Conservation (phyloP, 1,140 invertebrate genomes). For the Antheraea mylitta region DNA sequence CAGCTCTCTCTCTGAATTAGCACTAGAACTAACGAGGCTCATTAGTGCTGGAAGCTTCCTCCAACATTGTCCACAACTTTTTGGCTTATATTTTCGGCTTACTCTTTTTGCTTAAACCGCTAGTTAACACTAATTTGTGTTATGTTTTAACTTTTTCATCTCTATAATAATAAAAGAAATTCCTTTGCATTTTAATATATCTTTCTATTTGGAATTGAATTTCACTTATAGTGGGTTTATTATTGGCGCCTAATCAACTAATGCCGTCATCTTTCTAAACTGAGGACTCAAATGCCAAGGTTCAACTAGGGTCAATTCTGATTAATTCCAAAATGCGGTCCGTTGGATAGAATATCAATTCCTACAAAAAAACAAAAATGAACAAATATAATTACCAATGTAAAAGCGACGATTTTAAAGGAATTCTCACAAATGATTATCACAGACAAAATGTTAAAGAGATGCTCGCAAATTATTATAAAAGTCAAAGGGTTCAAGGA, state of each 20-base stretch:
- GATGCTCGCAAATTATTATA: background rate
- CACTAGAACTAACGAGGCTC: slow-evolving; percentile 1
- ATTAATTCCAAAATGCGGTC: too few relatives aligned
- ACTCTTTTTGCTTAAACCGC: background rate
- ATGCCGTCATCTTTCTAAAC: too few relatives aligned
- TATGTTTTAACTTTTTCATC: background rate
- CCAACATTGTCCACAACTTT: background rate
- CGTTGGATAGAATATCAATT: too few relatives aligned
- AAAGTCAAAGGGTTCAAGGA: background rate
- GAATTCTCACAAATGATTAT: too few relatives aligned
- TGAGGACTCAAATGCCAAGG: too few relatives aligned
- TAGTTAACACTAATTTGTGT: background rate
- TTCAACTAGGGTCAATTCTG: too few relatives aligned
- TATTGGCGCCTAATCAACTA: too few relatives aligned
- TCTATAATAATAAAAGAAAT: background rate
- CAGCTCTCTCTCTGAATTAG: background rate
- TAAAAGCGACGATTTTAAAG: too few relatives aligned
- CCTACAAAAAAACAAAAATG: too few relatives aligned
- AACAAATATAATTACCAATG: too few relatives aligned
- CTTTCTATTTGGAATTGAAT: background rate
- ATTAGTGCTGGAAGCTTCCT: background rate
- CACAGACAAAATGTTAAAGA: background rate
- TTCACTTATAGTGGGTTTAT: too few relatives aligned
- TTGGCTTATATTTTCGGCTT: background rate
- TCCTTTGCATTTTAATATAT: background rate